These are phyloP conservation scores for Mimumesa dahlbomi DNA, from an alignment of 2,888 invertebrate genomes.

Conservation along the genomic window DNA sequence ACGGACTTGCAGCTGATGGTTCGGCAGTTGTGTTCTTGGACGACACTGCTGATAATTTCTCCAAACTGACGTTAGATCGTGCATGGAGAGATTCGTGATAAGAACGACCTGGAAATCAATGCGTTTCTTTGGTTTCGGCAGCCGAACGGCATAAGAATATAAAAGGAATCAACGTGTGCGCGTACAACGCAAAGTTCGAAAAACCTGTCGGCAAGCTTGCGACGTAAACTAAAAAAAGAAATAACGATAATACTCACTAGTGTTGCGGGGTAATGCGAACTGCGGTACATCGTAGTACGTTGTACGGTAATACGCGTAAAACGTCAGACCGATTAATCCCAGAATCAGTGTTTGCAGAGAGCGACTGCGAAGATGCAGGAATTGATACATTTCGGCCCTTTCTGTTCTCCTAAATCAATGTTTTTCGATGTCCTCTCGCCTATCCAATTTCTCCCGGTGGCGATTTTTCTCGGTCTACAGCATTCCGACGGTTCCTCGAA, in stretches of 20 bases:
- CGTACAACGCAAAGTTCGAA: too few species aligned
- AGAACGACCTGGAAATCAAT: conserved; percentile 61
- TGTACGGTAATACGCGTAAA: conserved; percentile 76
- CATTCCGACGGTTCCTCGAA: background rate
- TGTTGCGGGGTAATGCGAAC: conserved; percentile 58
- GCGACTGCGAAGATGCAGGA: conserved; percentile 74
- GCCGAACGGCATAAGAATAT: too few species aligned
- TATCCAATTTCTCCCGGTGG: too few species aligned
- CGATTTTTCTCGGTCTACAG: too few species aligned
- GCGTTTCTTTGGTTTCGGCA: too few species aligned
- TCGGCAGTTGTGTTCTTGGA: conserved; percentile 62
- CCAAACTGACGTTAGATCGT: conserved; percentile 58
- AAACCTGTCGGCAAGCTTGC: too few species aligned
- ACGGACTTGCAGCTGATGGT: conserved; percentile 23
- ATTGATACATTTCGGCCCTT: conserved; percentile 63
- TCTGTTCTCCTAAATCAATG: conserved; percentile 9
- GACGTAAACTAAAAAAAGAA: too few species aligned
- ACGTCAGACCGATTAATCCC: conserved; percentile 72
- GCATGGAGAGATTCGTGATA: too few species aligned
- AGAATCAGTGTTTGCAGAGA: conserved; percentile 73
- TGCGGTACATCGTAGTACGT: conserved; percentile 69
- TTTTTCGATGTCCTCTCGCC: too few species aligned
- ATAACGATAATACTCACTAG: conserved; percentile 62
- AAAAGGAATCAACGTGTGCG: too few species aligned
- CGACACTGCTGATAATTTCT: conserved; percentile 21